Evolutionary conservation across 2,888 invertebrate genomes (phyloP).

Genomic region (Ctenicera cuprea): DNA sequence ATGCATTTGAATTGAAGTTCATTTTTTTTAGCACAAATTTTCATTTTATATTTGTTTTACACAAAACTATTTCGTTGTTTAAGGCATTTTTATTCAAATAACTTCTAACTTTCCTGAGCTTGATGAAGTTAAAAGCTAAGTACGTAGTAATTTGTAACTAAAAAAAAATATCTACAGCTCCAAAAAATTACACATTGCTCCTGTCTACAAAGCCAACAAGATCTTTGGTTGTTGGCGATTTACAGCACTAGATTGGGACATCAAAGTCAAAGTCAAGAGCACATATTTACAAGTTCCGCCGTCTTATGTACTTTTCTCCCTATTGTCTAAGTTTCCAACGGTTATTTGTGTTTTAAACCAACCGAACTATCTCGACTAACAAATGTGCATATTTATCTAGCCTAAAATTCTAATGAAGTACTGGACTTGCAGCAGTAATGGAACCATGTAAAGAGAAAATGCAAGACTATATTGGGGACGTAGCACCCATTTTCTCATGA

Average conservation of each 20-base stretch:
- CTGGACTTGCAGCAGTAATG: background rate
- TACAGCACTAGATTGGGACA: conserved; percentile 9
- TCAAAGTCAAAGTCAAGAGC: conserved; percentile 45
- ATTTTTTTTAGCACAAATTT: too few relatives aligned
- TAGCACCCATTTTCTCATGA: conserved; percentile 18
- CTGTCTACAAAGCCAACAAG: background rate
- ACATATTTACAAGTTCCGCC: conserved; percentile 44
- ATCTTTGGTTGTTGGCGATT: background rate
- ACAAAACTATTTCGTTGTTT: too few relatives aligned
- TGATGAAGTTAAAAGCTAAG: background rate
- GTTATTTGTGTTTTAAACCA: conserved; percentile 49
- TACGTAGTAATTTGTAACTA: too few relatives aligned
- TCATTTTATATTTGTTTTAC: too few relatives aligned
- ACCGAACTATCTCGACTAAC: conserved; percentile 30
- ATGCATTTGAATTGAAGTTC: conserved; percentile 13
- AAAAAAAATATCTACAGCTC: background rate
- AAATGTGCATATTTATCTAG: conserved; percentile 42
- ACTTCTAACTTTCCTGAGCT: too few relatives aligned
- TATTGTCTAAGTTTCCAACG: conserved; percentile 42
- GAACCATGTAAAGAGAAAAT: background rate
- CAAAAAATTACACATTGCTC: background rate
- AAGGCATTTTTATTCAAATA: too few relatives aligned
- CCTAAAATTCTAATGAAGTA: conserved; percentile 45
- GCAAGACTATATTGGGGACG: background rate
- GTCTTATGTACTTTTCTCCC: conserved; percentile 50